phyloP scores from a whole-genome alignment of 1,140 invertebrate species.

The Hypsibius dujardini region DNA sequence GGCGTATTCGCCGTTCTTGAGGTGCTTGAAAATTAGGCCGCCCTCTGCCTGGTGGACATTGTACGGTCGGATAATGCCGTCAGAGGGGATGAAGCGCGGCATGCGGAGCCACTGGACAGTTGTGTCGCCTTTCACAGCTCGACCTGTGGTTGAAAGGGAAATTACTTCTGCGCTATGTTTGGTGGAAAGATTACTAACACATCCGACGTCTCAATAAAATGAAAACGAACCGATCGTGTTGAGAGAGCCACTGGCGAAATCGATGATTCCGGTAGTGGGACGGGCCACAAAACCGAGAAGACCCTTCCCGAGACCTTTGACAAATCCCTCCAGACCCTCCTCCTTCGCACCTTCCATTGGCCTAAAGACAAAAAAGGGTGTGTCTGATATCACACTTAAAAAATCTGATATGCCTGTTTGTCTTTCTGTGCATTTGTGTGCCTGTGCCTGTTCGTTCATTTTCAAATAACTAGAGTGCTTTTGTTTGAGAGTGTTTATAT shows the following conservation, averaged over 20 bases:
- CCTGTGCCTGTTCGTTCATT: no score
- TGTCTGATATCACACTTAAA: no score
- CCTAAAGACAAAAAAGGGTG: constrained; percentile 39
- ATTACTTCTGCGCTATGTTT: no score
- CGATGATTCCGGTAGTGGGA: constrained; percentile 83
- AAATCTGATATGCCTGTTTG: no score
- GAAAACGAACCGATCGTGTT: constrained; percentile 32
- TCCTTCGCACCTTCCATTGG: constrained; percentile 83
- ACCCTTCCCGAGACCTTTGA: constrained; percentile 89
- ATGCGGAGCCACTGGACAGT: constrained; percentile 44
- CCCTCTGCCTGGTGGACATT: constrained; percentile 65
- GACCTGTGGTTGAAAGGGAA: no score
- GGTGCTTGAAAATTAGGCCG: constrained; percentile 33
- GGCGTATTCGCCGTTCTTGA: constrained; percentile 30
- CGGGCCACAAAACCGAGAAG: constrained; percentile 79
- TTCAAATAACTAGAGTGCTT: no score
- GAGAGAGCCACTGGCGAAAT: constrained; percentile 88
- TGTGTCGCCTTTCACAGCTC: constrained; percentile 11
- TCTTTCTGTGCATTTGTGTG: no score
- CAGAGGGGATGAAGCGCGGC: constrained; percentile 61
- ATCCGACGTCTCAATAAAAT: no score
- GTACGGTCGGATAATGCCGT: constrained; percentile 68
- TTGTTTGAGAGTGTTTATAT: no score
- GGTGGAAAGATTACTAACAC: no score
- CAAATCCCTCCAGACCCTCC: constrained; percentile 83